Evolutionary conservation across 2,113 vertebrate species (phyloP), one percentile per base, ranked within the genome.

Genomic region (Callospermophilus lateralis): DNA sequence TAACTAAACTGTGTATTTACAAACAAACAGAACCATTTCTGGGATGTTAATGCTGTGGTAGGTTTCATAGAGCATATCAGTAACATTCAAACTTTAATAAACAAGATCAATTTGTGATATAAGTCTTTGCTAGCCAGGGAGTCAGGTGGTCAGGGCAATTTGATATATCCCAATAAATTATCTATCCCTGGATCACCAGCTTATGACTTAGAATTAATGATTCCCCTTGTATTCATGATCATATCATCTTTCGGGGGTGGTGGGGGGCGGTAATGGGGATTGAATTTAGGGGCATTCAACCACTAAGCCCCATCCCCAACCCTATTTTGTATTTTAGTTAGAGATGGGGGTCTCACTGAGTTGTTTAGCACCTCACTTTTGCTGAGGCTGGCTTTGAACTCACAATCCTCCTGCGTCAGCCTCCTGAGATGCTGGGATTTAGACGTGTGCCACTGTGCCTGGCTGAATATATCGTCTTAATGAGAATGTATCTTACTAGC

Each of bases 1-100:
- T 79, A 87, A 90, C 48, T 4, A 79, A 79, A 87, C 30, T 90
- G 9, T 12, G 22, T 72, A 51, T 67, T 45, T 94, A 30, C 51
- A 17, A 81, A 67, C 9, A 68, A 85, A 84, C 37, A 74, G 73
- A 85, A 45, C 9, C n/a, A 78, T 81, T 78, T 53, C 37, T 85
- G 32, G 89, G 19, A 90, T 92, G 55, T 84, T 83, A 42, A 17
- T 90, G 51, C n/a, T 63, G 39, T 90, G 8, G n/a, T 79, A 88
- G 79, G 80, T 67, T 84, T 34, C 8, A 55, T 34, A 79, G 42
- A 84, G 73, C 65, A 83, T 61, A 78, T 95, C 34, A 92, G 51
- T 90, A 95, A 74, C 10, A 48, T 72, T 86, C 32, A 73, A 39
- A 67, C 51, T 96, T 96, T 92, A 42, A 53, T 32, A 92, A 26